phyloP scores from a whole-genome alignment of 2,888 invertebrate species.

The Idaea aversata region DNA sequence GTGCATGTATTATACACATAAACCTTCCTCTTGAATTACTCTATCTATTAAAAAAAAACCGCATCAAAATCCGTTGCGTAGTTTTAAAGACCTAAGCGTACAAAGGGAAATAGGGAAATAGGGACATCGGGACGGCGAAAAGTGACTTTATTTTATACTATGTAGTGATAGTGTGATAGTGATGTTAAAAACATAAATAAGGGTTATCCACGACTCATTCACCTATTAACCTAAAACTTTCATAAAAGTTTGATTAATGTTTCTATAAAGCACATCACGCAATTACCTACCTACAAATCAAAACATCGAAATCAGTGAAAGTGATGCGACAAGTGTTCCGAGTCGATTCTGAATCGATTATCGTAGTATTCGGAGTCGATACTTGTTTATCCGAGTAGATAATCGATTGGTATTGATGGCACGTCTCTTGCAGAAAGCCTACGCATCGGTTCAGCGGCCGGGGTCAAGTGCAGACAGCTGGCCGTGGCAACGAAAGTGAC shows the following conservation, averaged over 20 bases:
- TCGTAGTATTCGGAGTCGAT: conserved; percentile 5
- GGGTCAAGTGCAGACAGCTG: conserved; percentile 59
- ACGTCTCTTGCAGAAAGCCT: conserved; percentile 24
- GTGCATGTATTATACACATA: too few species aligned
- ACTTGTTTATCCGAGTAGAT: conserved; percentile 14
- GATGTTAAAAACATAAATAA: too few species aligned
- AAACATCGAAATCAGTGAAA: conserved; percentile 33
- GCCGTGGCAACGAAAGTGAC: conserved; percentile 54
- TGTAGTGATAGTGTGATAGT: too few species aligned
- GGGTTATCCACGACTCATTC: too few species aligned
- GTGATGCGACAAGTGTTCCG: conserved; percentile 22
- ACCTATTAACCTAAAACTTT: background rate
- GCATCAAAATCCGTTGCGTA: too few species aligned
- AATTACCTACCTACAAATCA: background rate
- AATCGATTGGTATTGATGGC: conserved; percentile 34
- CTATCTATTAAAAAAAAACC: too few species aligned
- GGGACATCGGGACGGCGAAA: too few species aligned
- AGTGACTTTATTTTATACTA: too few species aligned
- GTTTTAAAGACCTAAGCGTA: too few species aligned
- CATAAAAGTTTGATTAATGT: background rate
- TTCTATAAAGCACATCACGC: background rate
- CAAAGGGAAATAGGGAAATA: too few species aligned
- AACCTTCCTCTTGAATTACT: too few species aligned
- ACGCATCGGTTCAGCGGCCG: conserved; percentile 43
- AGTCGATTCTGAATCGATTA: conserved; percentile 22